These are phyloP conservation scores for Dicrostonyx torquatus DNA, from an alignment of 2,797 vertebrate species.

Conservation along the genomic window DNA sequence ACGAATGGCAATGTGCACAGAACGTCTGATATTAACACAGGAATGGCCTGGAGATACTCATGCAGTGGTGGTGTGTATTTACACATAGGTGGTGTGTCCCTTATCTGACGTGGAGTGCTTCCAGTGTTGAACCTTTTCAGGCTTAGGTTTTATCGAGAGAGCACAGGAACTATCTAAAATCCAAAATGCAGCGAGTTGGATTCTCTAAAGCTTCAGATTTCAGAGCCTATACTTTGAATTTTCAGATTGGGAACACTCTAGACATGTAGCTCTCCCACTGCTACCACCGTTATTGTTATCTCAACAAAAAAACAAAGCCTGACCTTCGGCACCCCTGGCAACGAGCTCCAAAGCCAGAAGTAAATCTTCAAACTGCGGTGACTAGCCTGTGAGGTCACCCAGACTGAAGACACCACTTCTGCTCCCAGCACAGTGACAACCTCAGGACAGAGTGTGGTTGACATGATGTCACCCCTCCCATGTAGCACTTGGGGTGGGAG, in stretches of 20 bases:
- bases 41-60: neutral
- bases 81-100: neutral
- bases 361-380: accelerated
- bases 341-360: neutral
- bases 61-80: neutral
- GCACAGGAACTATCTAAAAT: neutral
- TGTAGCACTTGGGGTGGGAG: too few species aligned
- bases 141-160: neutral
- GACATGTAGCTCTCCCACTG: accelerated
- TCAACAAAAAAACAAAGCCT: neutral
- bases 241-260: too few species aligned
- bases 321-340: neutral
- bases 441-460: neutral
- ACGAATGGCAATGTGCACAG: accelerated
- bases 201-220: neutral
- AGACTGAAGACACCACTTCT: neutral
- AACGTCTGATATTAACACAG: neutral
- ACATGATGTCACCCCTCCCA: neutral
- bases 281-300: too few species aligned
- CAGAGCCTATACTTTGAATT: neutral
- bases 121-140: neutral
- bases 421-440: neutral
- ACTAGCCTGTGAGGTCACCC: neutral
- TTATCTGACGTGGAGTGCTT: neutral
- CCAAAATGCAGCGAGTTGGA: neutral